These are phyloP conservation scores for Pseudopipra pipra DNA, from an alignment of 2,113 vertebrate species.

Conservation along the genomic window DNA sequence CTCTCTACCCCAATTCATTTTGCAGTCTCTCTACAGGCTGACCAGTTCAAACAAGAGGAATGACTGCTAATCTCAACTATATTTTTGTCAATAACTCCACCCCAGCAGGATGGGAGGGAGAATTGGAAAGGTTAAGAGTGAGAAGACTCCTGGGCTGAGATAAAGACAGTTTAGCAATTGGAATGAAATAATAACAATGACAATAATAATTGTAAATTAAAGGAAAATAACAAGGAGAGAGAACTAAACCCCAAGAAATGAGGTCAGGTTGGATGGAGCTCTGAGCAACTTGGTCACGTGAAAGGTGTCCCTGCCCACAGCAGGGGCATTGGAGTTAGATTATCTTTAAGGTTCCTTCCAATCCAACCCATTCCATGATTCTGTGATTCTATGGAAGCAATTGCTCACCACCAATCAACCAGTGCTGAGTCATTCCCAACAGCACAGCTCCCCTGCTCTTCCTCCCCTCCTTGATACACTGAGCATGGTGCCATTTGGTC, in stretches of 20 bases:
- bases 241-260: not conserved
- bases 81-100: not conserved
- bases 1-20: not conserved
- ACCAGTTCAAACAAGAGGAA: not conserved
- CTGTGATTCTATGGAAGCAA: not conserved
- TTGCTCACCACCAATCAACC: accelerated
- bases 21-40: not conserved
- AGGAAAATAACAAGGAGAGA: not conserved
- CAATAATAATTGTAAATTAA: not conserved
- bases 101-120: accelerated
- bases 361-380: not conserved
- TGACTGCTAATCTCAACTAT: not conserved
- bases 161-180: not conserved
- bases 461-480: not conserved
- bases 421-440: accelerated
- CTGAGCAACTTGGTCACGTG: too few species aligned
- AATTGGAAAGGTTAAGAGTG: not conserved
- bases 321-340: not conserved
- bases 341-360: not conserved
- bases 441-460: accelerated
- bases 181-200: not conserved
- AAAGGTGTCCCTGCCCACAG: too few species aligned
- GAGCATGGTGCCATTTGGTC: not conserved
- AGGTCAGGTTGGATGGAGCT: not conserved
- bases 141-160: not conserved